Conservation (phyloP, 2,888 invertebrate species). For the Bibio marci region DNA sequence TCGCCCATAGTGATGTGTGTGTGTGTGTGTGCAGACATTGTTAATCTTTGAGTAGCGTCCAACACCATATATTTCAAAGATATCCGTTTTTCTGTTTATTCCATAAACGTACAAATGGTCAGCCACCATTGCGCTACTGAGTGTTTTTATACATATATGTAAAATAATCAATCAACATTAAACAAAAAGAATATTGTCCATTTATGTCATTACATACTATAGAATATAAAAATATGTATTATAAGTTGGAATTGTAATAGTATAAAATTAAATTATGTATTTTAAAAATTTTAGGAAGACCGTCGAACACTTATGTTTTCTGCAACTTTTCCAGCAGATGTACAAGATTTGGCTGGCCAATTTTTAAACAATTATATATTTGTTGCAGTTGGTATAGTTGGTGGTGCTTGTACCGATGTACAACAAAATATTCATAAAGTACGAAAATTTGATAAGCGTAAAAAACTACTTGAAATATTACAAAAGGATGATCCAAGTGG, state of each 20-base stretch:
- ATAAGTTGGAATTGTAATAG: not conserved
- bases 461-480: slow-evolving; percentile 39
- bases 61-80: too few relatives aligned
- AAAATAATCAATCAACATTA: too few relatives aligned
- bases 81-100: too few relatives aligned
- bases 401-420: slow-evolving; percentile 84
- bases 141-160: too few relatives aligned
- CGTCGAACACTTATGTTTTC: slow-evolving; percentile 99
- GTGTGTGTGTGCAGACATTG: too few relatives aligned
- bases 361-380: slow-evolving; percentile 74
- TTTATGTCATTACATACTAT: too few relatives aligned
- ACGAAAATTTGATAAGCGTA: slow-evolving; percentile 52
- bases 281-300: slow-evolving; percentile 17
- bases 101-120: too few relatives aligned
- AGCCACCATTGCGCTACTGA: too few relatives aligned
- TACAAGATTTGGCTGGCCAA: slow-evolving; percentile 66
- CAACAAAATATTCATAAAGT: slow-evolving; percentile 60
- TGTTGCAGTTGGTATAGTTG: slow-evolving; percentile 78
- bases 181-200: too few relatives aligned
- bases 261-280: slow-evolving; percentile 3
- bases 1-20: too few relatives aligned
- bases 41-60: too few relatives aligned
- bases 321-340: slow-evolving; percentile 97
- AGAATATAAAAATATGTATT: too few relatives aligned
- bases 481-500: slow-evolving; percentile 23